These are phyloP conservation scores for Isoperla grammatica DNA, from an alignment of 2,888 invertebrate species.

Conservation along the genomic window DNA sequence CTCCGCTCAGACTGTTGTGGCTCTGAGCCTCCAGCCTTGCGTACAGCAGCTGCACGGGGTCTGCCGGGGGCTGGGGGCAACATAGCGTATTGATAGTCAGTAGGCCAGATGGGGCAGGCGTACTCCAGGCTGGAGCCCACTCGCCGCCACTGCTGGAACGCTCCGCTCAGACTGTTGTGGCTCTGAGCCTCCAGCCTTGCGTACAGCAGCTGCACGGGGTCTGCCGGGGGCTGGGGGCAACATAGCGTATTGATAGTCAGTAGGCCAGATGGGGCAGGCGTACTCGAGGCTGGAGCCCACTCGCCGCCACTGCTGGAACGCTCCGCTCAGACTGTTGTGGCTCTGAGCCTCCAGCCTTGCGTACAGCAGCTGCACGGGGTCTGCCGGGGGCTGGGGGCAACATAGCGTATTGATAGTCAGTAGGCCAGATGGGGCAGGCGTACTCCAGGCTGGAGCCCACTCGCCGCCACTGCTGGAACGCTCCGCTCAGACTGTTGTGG, in stretches of 20 bases:
- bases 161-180: constrained; percentile 37
- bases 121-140: constrained; percentile 47
- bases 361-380: no score
- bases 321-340: constrained; percentile 37
- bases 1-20: constrained; percentile 37
- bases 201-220: no score
- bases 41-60: no score
- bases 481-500: constrained; percentile 37
- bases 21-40: no score
- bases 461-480: constrained; percentile 43
- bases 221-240: no score
- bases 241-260: no score
- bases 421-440: constrained; percentile 54
- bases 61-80: no score
- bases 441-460: constrained; percentile 47
- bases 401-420: no score
- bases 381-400: no score
- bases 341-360: no score
- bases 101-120: constrained; percentile 54
- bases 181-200: no score
- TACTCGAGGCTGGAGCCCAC: constrained; percentile 47
- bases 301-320: constrained; percentile 43
- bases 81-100: no score
- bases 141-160: constrained; percentile 43
- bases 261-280: constrained; percentile 54